Conservation (phyloP, 2,113 vertebrate species). For the Cryptoleucopteryx plumbea region DNA sequence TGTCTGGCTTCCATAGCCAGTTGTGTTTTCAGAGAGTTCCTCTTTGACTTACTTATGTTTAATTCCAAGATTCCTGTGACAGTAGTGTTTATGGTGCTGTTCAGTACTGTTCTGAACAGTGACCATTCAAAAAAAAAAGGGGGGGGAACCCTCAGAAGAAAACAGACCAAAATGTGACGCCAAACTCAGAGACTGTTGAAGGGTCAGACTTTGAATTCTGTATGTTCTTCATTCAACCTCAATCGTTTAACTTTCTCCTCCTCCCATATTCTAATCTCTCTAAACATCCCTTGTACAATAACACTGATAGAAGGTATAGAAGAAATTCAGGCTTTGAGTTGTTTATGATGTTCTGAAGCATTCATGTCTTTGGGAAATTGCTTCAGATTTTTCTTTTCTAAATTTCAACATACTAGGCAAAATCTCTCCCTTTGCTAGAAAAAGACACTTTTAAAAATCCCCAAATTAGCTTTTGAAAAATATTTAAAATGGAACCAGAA, state of each 20-base stretch:
- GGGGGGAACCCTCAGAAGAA: neutral
- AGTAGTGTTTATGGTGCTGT: neutral
- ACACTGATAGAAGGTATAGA: neutral
- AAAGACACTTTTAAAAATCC: neutral
- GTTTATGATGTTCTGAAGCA: neutral
- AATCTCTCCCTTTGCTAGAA: neutral
- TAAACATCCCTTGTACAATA: neutral
- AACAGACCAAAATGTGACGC: neutral
- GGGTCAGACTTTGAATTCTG: neutral
- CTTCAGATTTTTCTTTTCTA: neutral
- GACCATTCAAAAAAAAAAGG: neutral
- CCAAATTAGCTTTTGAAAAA: conserved; percentile 27
- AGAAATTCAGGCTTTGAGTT: neutral
- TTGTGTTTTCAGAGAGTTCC: neutral
- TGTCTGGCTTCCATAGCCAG: neutral
- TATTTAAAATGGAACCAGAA: conserved; percentile 34
- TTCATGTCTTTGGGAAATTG: neutral
- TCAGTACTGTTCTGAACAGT: neutral
- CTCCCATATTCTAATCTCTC: neutral
- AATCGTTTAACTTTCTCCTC: neutral
- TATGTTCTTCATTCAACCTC: neutral
- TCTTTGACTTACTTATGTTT: neutral
- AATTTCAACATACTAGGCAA: neutral
- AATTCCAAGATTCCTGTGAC: neutral
- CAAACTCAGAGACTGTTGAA: neutral